Base-by-base conservation (phyloP, 2,113 vertebrate genomes). In the Thoracochromis brauschi region DNA sequence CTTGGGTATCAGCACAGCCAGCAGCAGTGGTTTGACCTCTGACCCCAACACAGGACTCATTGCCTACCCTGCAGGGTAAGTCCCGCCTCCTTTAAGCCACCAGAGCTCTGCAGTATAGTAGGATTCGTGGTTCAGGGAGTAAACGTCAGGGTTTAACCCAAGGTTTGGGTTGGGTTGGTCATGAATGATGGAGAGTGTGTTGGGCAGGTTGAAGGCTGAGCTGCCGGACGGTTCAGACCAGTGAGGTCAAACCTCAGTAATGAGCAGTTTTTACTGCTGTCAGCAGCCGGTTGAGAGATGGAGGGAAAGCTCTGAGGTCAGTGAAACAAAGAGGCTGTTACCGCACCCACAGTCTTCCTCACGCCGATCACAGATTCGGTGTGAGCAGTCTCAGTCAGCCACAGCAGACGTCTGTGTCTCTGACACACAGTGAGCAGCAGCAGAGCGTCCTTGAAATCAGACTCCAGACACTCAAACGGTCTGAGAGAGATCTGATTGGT, bases 1-100 rank as follows among this genome's bases (percentile, higher is more conserved):
- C 17, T 83, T 98, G 45, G 98, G 98, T 4, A 96, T 99, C 91
- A 97, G 96, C 9, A 92, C 97, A 2, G 95, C 95, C 51, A 96
- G 92, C 86, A 96, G 96, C 94, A 97, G 96, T 38, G 92, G 96
- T 42, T 82, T 98, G 86, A 95, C 97, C 81, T 98, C 97, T 89
- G 97, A 98, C 94, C 97, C 97, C 4, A 93, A 94, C 86, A 95
- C 96, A 1, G 97, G 97, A 3, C 95, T 96, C 2, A 94, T 98
- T 4, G 98, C 97, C 29, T 98, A 98, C 81, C 96, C 97, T 5
- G 97, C 98, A 38, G 98, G 98, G 98, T 98, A 94, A 97, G 95
- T 53, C 10, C 40, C 33, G 9, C 81, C 79, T 12, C 80, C 8
- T 40, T 6, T 3, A 5, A 40, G 49, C 35, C 71, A 86, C 47